phyloP scores from a whole-genome alignment of 2,113 vertebrate species.

The Pygathrix nemaeus region DNA sequence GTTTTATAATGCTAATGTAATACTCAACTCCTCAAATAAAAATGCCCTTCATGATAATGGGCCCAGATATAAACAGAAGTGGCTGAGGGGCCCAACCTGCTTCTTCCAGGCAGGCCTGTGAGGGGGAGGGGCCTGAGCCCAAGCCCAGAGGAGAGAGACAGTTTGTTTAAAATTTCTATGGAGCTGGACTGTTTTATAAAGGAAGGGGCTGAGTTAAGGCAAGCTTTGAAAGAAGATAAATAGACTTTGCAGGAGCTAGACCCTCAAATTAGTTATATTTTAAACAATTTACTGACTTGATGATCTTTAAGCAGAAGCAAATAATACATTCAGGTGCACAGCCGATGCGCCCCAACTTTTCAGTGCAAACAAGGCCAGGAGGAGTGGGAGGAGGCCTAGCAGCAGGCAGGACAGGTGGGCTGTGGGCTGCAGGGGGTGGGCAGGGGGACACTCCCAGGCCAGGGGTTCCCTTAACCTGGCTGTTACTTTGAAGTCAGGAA shows the following conservation, averaged over 20 bases:
- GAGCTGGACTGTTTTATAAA: neutral
- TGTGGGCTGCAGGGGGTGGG: neutral
- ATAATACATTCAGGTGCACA: accelerated
- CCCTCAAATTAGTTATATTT: neutral
- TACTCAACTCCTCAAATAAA: neutral
- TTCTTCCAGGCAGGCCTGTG: neutral
- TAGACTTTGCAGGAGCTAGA: neutral
- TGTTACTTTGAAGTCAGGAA: neutral
- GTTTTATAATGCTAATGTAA: neutral
- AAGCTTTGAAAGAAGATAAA: neutral
- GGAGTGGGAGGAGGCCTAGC: neutral
- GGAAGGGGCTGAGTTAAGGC: neutral
- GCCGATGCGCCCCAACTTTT: neutral
- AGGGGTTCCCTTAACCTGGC: neutral
- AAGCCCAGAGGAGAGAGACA: neutral
- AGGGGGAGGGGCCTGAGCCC: too few relatives aligned
- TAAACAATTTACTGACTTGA: neutral
- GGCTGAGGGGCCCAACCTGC: neutral
- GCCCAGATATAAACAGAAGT: neutral
- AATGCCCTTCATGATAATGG: neutral
- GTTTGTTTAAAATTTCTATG: neutral
- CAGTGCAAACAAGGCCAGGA: neutral
- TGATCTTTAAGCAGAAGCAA: neutral
- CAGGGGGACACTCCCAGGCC: neutral
- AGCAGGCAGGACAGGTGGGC: neutral